Evolutionary conservation across 1,140 invertebrate genomes (phyloP).

Genomic region (Medauroidea extradentata): DNA sequence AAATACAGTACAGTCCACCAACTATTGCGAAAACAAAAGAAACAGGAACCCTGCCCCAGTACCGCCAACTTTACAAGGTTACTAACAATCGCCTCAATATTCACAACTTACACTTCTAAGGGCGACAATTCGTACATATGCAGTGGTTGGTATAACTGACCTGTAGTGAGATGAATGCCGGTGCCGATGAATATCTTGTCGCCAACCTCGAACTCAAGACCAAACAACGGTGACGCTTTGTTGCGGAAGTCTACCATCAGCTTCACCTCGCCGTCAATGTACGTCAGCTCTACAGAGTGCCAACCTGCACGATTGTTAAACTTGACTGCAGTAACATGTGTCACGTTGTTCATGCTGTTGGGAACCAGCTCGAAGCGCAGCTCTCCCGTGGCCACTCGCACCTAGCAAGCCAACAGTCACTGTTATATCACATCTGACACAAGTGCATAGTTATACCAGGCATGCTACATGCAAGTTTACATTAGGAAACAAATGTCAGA

Average conservation of each 20-base stretch:
- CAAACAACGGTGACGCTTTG: constrained; percentile 62
- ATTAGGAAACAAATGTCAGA: no score
- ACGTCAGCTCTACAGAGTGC: constrained; percentile 60
- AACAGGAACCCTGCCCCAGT: no score
- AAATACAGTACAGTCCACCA: no score
- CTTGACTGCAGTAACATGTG: constrained; percentile 70
- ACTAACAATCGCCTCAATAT: no score
- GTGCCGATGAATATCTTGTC: constrained; percentile 68
- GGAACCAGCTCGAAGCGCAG: constrained; percentile 74
- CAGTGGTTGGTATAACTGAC: no score
- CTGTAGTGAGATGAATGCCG: constrained; percentile 37
- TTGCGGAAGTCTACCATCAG: constrained; percentile 69
- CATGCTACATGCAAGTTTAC: no score
- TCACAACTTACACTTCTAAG: no score
- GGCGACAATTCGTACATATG: no score
- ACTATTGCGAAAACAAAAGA: no score
- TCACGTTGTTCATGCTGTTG: constrained; percentile 64
- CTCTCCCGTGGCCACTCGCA: constrained; percentile 73
- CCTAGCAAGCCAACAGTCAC: constrained; percentile 47
- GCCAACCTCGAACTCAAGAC: constrained; percentile 51
- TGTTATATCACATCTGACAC: no score
- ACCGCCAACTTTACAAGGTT: no score
- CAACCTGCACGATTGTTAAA: constrained; percentile 65
- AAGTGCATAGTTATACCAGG: constrained; percentile 1
- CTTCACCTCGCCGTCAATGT: constrained; percentile 65